Conservation (phyloP, 2,797 vertebrate species). For the Epinephelus awoara region DNA sequence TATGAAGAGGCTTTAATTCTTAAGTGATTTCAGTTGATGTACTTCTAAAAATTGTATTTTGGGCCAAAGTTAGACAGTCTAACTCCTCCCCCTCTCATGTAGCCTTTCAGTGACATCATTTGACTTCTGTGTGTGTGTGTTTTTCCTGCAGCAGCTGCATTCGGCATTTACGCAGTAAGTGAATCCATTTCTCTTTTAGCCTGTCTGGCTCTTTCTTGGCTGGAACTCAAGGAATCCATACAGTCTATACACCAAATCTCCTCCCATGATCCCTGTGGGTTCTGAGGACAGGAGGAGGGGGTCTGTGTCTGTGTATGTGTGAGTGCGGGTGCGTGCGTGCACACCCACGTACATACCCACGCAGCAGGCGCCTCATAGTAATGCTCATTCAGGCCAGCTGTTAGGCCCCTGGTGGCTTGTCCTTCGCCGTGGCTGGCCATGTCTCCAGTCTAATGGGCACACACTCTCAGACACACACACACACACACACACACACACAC, state of each 20-base stretch:
- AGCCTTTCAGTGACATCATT: conserved; percentile 40
- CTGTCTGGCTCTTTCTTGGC: conserved; percentile 68
- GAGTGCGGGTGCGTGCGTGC: conserved; percentile 1
- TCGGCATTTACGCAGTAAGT: conserved; percentile 56
- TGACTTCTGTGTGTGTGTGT: conserved; percentile 28
- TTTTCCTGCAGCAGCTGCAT: conserved; percentile 66
- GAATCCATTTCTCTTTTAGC: conserved; percentile 54
- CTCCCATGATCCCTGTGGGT: conserved; percentile 76
- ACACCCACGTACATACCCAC: conserved; percentile 39
- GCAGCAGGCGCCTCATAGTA: conserved; percentile 71
- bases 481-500: not conserved
- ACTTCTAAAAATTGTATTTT: conserved; percentile 11
- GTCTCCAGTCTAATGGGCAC: conserved; percentile 42
- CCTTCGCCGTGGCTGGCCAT: conserved; percentile 41
- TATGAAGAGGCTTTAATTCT: not conserved
- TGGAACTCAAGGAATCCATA: conserved; percentile 83
- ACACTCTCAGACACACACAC: not conserved
- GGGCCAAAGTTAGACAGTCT: not conserved
- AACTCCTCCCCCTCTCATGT: not conserved
- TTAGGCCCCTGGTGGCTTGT: conserved; percentile 67
- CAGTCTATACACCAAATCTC: conserved; percentile 84
- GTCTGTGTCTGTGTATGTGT: conserved; percentile 16
- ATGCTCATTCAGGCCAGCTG: conserved; percentile 78
- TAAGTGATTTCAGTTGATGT: conserved; percentile 1
- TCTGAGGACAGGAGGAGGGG: conserved; percentile 63